A percentile compares a stretch with the other conserved stretches of the same genome.
These are phyloP conservation scores for Andrena minutula DNA, from an alignment of 2,888 invertebrate genomes.

Conservation along the genomic window DNA sequence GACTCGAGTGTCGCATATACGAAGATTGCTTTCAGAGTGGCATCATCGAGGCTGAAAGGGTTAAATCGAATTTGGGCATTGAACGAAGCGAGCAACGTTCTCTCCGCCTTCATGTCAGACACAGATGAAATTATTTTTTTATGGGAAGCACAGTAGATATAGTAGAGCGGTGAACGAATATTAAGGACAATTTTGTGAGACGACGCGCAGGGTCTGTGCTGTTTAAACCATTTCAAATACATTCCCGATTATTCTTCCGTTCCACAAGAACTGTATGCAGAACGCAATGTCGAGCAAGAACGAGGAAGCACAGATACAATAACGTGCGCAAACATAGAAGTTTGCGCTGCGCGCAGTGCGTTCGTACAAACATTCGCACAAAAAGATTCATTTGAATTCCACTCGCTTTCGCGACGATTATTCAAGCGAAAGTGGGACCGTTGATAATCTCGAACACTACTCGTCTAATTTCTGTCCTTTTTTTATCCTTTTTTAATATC, in stretches of 20 bases:
- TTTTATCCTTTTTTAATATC: not conserved
- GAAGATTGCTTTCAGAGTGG: not conserved
- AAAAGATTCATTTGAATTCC: constrained; percentile 13
- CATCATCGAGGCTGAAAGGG: constrained; percentile 34
- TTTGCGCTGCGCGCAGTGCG: not conserved
- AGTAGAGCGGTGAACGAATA: constrained; percentile 16
- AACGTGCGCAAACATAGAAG: not conserved
- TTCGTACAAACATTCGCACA: not conserved
- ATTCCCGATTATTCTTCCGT: not conserved
- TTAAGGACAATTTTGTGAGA: not conserved
- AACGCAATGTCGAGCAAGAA: not conserved
- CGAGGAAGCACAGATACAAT: not conserved
- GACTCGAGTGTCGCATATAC: not conserved
- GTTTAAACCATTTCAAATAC: not conserved
- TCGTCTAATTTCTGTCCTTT: not conserved
- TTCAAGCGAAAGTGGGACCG: not conserved
- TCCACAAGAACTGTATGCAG: not conserved
- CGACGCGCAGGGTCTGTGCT: not conserved
- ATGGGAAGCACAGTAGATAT: constrained; percentile 49
- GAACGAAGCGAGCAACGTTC: constrained; percentile 53
- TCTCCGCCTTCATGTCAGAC: constrained; percentile 53
- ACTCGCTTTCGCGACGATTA: not conserved
- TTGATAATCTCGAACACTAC: not conserved
- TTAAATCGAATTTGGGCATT: constrained; percentile 38
- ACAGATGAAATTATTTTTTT: constrained; percentile 69